Evolutionary conservation across 2,888 invertebrate species (phyloP).

Genomic region (Microplitis deprimator): DNA sequence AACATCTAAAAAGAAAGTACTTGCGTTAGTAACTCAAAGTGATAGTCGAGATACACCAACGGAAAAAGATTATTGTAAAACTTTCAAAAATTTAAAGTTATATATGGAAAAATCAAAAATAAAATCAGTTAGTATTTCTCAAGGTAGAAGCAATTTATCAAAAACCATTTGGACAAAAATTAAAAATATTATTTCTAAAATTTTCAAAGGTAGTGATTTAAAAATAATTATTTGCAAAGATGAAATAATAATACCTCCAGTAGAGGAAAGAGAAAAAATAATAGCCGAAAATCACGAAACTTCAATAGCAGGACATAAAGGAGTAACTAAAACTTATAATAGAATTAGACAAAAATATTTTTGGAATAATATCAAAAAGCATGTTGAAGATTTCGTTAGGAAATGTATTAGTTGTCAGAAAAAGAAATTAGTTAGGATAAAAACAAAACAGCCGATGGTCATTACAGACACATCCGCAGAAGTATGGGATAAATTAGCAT

Average conservation of each 20-base stretch:
- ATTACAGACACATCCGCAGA: conserved; percentile 47
- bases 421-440: conserved; percentile 47
- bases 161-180: conserved; percentile 23
- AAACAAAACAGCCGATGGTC: conserved; percentile 43
- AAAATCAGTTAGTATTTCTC: conserved; percentile 30
- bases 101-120: neutral
- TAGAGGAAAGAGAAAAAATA: conserved; percentile 13
- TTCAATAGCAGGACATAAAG: conserved; percentile 37
- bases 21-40: no score
- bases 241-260: conserved; percentile 28
- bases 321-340: conserved; percentile 30
- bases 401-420: conserved; percentile 46
- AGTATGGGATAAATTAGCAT: conserved; percentile 41
- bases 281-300: conserved; percentile 33
- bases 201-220: conserved; percentile 18
- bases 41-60: no score
- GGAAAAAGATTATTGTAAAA: conserved; percentile 8
- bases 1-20: conserved; percentile 15
- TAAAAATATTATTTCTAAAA: conserved; percentile 22
- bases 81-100: conserved; percentile 30
- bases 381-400: conserved; percentile 43
- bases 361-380: conserved; percentile 34
- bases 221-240: conserved; percentile 34
- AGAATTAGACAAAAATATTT: conserved; percentile 12
- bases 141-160: conserved; percentile 31